phyloP scores from a whole-genome alignment of 92 coral and sea anemone species.

The Isaurus tuberculatus region DNA sequence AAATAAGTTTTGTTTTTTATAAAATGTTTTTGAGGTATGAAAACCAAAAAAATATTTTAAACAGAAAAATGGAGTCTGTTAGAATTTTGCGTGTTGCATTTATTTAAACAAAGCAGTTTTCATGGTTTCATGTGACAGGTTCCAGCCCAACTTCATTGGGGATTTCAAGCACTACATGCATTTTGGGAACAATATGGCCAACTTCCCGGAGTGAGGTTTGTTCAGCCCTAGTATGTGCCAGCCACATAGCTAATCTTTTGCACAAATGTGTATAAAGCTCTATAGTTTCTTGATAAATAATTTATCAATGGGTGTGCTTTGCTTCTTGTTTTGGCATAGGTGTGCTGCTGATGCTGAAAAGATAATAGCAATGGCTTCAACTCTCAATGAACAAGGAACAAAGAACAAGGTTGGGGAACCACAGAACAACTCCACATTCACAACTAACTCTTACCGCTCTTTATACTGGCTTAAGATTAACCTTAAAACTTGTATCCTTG shows the following conservation, averaged over 20 bases:
- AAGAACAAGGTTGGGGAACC: slow-evolving; percentile 50
- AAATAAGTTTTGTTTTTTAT: too few relatives aligned
- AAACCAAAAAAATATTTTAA: too few relatives aligned
- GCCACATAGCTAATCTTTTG: neutral
- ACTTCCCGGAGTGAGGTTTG: slow-evolving; percentile 85
- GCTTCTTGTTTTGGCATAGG: slow-evolving; percentile 46
- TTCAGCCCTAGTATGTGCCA: neutral
- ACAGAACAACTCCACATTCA: neutral
- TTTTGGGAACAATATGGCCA: slow-evolving; percentile 79
- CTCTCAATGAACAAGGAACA: slow-evolving; percentile 54
- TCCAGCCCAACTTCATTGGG: slow-evolving; percentile 85
- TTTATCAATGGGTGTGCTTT: neutral
- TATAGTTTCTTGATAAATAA: neutral
- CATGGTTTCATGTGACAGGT: slow-evolving; percentile 50
- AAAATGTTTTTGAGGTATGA: too few relatives aligned
- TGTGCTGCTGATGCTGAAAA: slow-evolving; percentile 73
- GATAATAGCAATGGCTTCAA: slow-evolving; percentile 67
- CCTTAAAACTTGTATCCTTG: too few relatives aligned
- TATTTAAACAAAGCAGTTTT: neutral
- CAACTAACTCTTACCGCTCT: too few relatives aligned
- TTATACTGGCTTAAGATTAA: too few relatives aligned
- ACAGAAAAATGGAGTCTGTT: neutral
- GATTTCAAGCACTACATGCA: slow-evolving; percentile 72
- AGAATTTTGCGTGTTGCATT: neutral
- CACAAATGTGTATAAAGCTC: too few relatives aligned